Evolutionary conservation across 2,888 invertebrate genomes (phyloP), one percentile per base, ranked within the genome.

Genomic region (Antitype chi): DNA sequence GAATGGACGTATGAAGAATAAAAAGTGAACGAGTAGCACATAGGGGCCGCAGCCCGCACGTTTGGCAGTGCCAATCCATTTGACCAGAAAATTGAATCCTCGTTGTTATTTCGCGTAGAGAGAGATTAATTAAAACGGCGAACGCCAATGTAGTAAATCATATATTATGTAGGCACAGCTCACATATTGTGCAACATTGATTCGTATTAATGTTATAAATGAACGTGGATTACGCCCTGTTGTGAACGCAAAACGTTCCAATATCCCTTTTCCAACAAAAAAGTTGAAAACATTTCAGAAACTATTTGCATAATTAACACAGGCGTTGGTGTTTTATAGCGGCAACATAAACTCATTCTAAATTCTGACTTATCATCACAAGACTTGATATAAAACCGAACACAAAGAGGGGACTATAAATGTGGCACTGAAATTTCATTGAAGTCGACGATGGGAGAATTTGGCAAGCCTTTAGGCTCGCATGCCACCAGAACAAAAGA

Each of bases 41-140:
- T 81, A 83, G 86, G 84, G 86, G 83, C 90, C 88, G 49, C 63
- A 75, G 47, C 71, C 71, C 71, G 87, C 89, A 86, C 90, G 88
- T 89, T 86, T 89, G 87, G 86, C 86, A 86, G 89, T 88, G 87
- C 86, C 90, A 89, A 92, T 89, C 90, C 92, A 92, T 93, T 94
- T 93, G 90, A 91, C 90, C 93, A 93, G 94, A 93, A 95, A 95
- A 95, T 95, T 94, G 92, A 93, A 94, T 94, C 90, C 86, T 84
- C 91, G 88, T 90, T 93, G 93, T 92, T 93, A 92, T 93, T 92
- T 90, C 88, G 88, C 85, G 87, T 89, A 88, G 88, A 88, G 88
- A 88, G 87, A 89, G 90, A 93, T 93, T 93, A 93, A 94, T 94
- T 93, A 93, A 94, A 93, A 91, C 85, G 80, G 80, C 89, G 79